These are phyloP conservation scores for Elymnias hypermnestra DNA, from an alignment of 1,140 invertebrate genomes.

Conservation along the genomic window DNA sequence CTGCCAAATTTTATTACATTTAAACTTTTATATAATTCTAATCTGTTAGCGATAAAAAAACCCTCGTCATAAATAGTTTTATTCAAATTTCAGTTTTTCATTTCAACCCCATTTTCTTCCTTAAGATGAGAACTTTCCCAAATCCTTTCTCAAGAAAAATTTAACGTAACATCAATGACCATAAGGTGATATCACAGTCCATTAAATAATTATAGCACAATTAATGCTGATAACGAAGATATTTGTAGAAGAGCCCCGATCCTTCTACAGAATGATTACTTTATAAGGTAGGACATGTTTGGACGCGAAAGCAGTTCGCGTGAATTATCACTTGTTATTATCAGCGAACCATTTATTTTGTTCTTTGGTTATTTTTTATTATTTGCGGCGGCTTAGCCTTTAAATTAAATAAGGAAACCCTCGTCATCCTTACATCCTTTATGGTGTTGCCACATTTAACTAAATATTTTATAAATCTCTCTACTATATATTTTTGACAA, in stretches of 20 bases:
- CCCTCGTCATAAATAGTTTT: too few species aligned
- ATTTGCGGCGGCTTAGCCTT: constrained; percentile 45
- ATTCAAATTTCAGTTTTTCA: too few species aligned
- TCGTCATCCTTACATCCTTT: constrained; percentile 20
- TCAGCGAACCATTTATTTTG: constrained; percentile 41
- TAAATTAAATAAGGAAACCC: constrained; percentile 56
- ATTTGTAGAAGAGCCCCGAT: constrained; percentile 7
- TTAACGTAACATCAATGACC: too few species aligned
- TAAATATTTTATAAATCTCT: too few species aligned
- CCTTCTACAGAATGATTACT: constrained; percentile 29
- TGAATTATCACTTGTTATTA: constrained; percentile 61
- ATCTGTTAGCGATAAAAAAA: too few species aligned
- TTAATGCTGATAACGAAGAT: constrained; percentile 18
- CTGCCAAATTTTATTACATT: too few species aligned
- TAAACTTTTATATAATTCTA: too few species aligned
- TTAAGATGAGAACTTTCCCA: too few species aligned
- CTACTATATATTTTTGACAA: too few species aligned
- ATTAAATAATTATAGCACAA: constrained; percentile 10
- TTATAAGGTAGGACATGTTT: constrained; percentile 28
- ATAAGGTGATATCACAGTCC: too few species aligned
- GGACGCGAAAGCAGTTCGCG: constrained; percentile 24
- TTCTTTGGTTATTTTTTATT: constrained; percentile 23
- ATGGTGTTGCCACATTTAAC: constrained; percentile 1
- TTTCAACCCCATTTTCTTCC: too few species aligned
- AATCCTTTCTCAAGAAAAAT: too few species aligned